Conservation (phyloP, 2,888 invertebrate species). For the Zele albiditarsus region DNA sequence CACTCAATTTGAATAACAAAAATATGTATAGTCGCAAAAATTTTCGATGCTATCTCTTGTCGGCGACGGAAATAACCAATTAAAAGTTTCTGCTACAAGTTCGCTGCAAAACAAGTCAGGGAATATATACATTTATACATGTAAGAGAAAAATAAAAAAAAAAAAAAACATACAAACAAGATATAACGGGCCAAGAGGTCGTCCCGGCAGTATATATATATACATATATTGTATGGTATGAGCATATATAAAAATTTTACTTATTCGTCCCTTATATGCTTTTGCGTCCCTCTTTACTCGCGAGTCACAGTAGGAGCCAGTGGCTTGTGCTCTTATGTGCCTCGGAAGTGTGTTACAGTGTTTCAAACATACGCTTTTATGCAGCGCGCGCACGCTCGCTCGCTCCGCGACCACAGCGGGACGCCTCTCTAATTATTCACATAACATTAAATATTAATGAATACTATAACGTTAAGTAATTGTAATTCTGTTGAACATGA, state of each 20-base stretch:
- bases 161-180: constrained; percentile 24
- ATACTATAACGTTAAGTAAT: constrained; percentile 52
- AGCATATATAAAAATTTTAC: constrained; percentile 4
- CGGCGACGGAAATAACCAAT: constrained; percentile 35
- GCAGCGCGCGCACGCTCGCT: constrained; percentile 39
- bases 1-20: constrained; percentile 31
- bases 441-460: constrained; percentile 54
- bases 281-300: constrained; percentile 16
- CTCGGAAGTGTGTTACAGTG: neutral
- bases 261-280: constrained; percentile 2
- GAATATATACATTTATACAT: constrained; percentile 1
- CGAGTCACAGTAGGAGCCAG: constrained; percentile 41
- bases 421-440: constrained; percentile 50
- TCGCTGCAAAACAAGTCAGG: constrained; percentile 19
- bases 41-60: constrained; percentile 29
- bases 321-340: neutral
- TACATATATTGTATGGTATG: neutral
- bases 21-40: constrained; percentile 21
- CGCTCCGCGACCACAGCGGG: constrained; percentile 47
- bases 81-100: constrained; percentile 41
- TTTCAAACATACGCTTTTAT: constrained; percentile 22
- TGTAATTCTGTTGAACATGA: constrained; percentile 49
- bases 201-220: neutral
- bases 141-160: neutral
- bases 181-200: constrained; percentile 32